Conservation (phyloP, 2,888 invertebrate species). For the Leptinotarsa juncta region DNA sequence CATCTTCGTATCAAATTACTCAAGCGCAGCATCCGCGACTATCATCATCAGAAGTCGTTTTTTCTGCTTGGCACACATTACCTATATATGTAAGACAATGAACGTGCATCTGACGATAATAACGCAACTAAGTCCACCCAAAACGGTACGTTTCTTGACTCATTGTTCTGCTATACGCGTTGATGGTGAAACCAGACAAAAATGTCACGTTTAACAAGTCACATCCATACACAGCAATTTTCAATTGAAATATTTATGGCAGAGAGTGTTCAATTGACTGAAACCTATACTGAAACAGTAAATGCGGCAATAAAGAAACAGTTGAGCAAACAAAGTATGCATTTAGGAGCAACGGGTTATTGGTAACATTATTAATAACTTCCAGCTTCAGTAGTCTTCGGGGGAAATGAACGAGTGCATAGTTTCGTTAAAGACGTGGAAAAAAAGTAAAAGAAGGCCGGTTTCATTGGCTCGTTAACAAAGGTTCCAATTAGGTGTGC, state of each 20-base stretch:
- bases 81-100: slow-evolving; percentile 17
- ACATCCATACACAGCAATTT: slow-evolving; percentile 21
- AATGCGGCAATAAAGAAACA: slow-evolving; percentile 19
- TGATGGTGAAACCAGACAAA: slow-evolving; percentile 18
- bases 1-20: neutral
- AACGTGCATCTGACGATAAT: slow-evolving; percentile 7
- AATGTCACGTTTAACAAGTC: slow-evolving; percentile 18
- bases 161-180: slow-evolving; percentile 1
- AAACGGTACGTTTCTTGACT: slow-evolving; percentile 5
- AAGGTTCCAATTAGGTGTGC: neutral
- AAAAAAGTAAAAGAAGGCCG: too few species aligned
- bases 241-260: slow-evolving; percentile 18
- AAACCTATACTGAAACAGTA: slow-evolving; percentile 19
- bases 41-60: neutral
- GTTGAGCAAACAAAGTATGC: slow-evolving; percentile 4
- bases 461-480: neutral
- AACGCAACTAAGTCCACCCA: neutral
- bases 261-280: slow-evolving; percentile 15
- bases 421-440: neutral
- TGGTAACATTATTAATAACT: slow-evolving; percentile 15
- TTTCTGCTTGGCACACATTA: neutral
- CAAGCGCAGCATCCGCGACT: neutral
- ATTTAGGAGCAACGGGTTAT: neutral
- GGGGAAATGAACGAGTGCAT: neutral
- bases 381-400: slow-evolving; percentile 2